A percentile compares a stretch with the other conserved stretches of the same genome.
Conservation (phyloP, 2,113 vertebrate genomes). For the Erpornis zantholeuca region DNA sequence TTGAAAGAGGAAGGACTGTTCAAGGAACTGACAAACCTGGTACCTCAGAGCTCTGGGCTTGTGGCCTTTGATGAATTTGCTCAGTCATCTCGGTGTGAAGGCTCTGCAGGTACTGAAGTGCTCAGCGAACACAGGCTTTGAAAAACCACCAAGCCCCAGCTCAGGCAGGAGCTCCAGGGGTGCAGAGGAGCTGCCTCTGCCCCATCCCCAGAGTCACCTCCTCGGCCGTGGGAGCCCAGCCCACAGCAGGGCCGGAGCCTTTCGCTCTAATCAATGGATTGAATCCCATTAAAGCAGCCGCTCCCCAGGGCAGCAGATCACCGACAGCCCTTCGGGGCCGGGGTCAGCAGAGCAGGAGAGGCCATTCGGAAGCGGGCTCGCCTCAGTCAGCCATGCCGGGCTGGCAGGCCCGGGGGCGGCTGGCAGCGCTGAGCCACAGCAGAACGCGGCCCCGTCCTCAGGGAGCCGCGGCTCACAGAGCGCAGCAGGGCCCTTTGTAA, state of each 20-base stretch:
- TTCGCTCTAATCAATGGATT: neutral
- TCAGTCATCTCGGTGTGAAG: neutral
- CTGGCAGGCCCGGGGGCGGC: neutral
- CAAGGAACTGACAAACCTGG: neutral
- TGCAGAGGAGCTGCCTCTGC: neutral
- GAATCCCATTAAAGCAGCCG: neutral
- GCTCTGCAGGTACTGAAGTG: neutral
- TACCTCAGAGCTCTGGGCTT: neutral
- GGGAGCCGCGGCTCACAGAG: accelerated
- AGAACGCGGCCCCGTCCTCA: accelerated
- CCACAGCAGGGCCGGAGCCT: neutral
- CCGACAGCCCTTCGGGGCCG: neutral
- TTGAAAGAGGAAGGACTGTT: neutral
- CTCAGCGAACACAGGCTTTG: neutral
- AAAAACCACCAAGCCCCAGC: neutral
- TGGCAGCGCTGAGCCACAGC: neutral
- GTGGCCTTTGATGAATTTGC: neutral
- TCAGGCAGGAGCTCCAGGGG: neutral
- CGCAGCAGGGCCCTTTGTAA: neutral
- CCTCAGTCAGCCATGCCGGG: neutral
- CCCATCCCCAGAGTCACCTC: neutral
- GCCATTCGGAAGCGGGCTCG: neutral
- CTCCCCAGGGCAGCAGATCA: neutral
- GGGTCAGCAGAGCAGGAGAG: neutral
- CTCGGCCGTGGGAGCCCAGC: accelerated